Percentiles rank a stretch among this genome's conserved stretches.
These are phyloP conservation scores for Mythimna impura DNA, from an alignment of 2,888 invertebrate species.

Conservation along the genomic window DNA sequence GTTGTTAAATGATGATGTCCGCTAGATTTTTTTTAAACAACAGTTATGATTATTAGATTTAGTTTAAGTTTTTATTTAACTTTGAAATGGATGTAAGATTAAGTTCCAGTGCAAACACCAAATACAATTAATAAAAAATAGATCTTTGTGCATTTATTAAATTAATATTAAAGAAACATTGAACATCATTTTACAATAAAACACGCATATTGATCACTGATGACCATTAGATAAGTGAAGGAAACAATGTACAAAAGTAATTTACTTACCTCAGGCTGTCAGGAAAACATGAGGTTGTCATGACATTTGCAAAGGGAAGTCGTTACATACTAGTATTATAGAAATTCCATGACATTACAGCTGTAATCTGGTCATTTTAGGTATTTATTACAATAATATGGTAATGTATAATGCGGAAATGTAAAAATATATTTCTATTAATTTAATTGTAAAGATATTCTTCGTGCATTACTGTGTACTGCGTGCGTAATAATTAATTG, in stretches of 20 bases:
- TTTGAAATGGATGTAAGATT: background rate
- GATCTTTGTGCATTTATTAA: background rate
- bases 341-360: conserved; percentile 43
- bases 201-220: conserved; percentile 41
- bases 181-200: conserved; percentile 6
- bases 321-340: conserved; percentile 65
- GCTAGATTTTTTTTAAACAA: no score
- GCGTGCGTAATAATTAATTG: conserved; percentile 20
- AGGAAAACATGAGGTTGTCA: conserved; percentile 71
- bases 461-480: conserved; percentile 19
- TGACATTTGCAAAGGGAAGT: conserved; percentile 70
- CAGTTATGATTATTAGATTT: no score
- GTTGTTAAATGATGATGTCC: no score
- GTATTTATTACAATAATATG: conserved; percentile 57
- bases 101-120: background rate
- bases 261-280: conserved; percentile 66
- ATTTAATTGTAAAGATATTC: conserved; percentile 34
- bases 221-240: conserved; percentile 47
- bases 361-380: conserved; percentile 45
- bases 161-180: background rate
- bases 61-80: no score
- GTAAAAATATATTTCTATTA: conserved; percentile 43
- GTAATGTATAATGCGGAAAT: conserved; percentile 57
- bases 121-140: background rate
- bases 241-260: conserved; percentile 51